Base-by-base conservation (phyloP, 2,797 vertebrate genomes). In the Lepidocolaptes lacrymiger region DNA sequence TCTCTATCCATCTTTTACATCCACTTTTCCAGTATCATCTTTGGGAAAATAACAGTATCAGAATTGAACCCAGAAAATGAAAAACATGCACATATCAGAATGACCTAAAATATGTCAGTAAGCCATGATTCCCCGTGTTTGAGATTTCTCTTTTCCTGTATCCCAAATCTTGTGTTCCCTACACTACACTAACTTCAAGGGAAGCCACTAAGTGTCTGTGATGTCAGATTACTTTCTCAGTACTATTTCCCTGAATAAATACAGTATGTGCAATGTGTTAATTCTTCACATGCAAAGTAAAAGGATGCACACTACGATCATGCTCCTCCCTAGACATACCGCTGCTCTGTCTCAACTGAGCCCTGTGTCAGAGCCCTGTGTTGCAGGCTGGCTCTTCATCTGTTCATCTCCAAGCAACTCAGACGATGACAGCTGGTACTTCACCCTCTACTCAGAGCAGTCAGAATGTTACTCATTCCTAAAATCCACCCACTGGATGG, bases 391-490 rank as follows among this genome's bases (percentile, higher is more conserved):
- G 28, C 7, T 64, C 54, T 37, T 55, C 20, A 20, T 61, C 82
- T 4, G 1, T 32, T 32, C n/a, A 30, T 22, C 41, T 44, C 54
- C 32, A 85, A 14, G 37, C 5, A 72, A 7, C 37, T 67, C 44
- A 36, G 5, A 14, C 2, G 0, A 64, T 11, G 41, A 61, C 2
- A 34, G 17, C 21, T 51, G 36, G 11, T 58, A 66, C n/a, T 62
- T 74, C 48, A 10, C 18, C 13, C n/a, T 46, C 12, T 32, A 26
- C 34, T 63, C 41, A 46, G 32, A 1, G 0, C 0, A 1, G 14
- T 14, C 43, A 91, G 21, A 46, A 78, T 5, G 3, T 41, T 14
- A 51, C 1, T 2, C 7, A 39, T 63, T 59, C 36, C 46, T 58
- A 63, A 89, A 92, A 67, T 64, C 46, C 49, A 52, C 23, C 39